Conservation (phyloP, 2,888 invertebrate species). For the Drosophila fulvimacula region DNA sequence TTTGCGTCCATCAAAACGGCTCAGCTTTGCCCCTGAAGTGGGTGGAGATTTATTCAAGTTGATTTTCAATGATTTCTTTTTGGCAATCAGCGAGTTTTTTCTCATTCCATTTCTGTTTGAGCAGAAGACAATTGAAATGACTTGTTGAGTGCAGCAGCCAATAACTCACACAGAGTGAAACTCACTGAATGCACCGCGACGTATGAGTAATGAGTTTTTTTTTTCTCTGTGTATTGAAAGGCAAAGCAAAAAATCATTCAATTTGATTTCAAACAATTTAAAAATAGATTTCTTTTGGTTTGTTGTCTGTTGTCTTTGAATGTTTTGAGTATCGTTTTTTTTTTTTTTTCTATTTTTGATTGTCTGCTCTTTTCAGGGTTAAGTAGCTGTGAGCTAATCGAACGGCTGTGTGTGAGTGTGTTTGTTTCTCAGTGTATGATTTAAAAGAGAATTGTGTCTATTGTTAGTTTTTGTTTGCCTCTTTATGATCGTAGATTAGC, state of each 20-base stretch:
- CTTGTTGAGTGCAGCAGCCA: conserved; percentile 7
- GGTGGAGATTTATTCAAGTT: conserved; percentile 38
- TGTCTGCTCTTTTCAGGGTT: conserved; percentile 46
- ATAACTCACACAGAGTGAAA: neutral
- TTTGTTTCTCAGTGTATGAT: neutral
- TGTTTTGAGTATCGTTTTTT: conserved; percentile 20
- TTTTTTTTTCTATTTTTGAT: conserved; percentile 9
- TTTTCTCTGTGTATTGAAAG: neutral
- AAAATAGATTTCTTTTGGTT: conserved; percentile 45
- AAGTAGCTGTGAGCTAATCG: conserved; percentile 31
- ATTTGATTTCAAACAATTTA: conserved; percentile 44
- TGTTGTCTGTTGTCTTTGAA: conserved; percentile 19
- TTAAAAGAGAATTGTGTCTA: conserved; percentile 5
- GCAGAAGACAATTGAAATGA: conserved; percentile 7
- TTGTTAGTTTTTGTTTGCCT: neutral
- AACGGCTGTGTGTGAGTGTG: neutral
- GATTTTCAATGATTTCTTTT: conserved; percentile 41
- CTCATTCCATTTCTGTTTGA: too few relatives aligned
- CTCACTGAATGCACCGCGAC: conserved; percentile 19
- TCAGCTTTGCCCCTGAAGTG: conserved; percentile 32
- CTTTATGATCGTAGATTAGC: conserved; percentile 12
- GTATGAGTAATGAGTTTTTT: conserved; percentile 27
- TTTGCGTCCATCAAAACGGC: conserved; percentile 18
- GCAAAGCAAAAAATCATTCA: conserved; percentile 31
- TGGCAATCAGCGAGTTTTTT: conserved; percentile 27